A percentile compares a stretch with the other conserved stretches of the same genome.
Conservation (phyloP, 92 coral and sea anemone genomes). For the Epizoanthus rinbou region DNA sequence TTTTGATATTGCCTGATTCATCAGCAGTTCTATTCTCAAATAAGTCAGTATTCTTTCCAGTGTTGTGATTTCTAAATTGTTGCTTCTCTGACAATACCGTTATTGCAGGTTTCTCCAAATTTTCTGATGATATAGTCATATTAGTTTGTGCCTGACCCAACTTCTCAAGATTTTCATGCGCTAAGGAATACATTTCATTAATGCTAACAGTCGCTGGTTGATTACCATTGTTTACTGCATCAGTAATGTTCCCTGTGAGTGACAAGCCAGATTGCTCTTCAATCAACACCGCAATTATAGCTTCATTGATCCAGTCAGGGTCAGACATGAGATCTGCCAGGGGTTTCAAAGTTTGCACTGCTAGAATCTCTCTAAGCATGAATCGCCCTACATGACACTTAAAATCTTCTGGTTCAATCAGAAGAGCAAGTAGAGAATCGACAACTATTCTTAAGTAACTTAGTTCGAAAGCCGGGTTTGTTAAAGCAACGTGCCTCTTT, state of each 20-base stretch:
- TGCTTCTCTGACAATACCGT: neutral
- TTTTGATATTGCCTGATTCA: neutral
- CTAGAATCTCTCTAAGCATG: constrained; percentile 87
- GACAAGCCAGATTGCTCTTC: neutral
- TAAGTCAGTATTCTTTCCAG: neutral
- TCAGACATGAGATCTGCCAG: constrained; percentile 68
- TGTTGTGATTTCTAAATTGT: neutral
- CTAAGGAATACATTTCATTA: neutral
- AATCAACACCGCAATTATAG: constrained; percentile 69
- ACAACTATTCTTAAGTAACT: constrained; percentile 81
- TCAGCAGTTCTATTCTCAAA: neutral
- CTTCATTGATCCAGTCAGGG: constrained; percentile 85
- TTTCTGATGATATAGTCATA: neutral
- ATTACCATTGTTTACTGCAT: neutral
- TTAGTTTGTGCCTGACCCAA: neutral
- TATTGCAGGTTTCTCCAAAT: neutral
- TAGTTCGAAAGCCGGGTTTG: constrained; percentile 63
- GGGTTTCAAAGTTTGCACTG: constrained; percentile 69
- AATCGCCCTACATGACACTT: constrained; percentile 88
- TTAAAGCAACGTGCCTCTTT: constrained; percentile 56
- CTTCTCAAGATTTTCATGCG: neutral
- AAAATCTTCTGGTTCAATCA: constrained; percentile 66
- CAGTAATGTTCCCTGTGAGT: neutral
- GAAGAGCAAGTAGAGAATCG: constrained; percentile 72
- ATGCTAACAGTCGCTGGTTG: neutral